These are phyloP conservation scores for Corythornis cristatus DNA, from an alignment of 2,113 vertebrate genomes.

Conservation along the genomic window DNA sequence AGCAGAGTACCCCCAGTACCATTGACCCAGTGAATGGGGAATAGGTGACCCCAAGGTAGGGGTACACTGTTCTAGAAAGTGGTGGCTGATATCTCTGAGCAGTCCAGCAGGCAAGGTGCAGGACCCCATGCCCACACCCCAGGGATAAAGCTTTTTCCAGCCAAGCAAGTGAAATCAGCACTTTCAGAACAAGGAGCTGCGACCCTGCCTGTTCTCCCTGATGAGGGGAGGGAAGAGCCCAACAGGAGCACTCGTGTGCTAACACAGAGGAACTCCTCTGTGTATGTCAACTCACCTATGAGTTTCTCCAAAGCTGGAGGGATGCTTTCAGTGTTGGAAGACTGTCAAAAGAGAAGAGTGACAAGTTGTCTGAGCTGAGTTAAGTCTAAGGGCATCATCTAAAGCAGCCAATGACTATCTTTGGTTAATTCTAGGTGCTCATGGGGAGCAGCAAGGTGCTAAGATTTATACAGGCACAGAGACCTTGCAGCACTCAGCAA, in stretches of 20 bases:
- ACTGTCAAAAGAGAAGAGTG: slow-evolving; percentile 58
- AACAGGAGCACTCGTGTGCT: neutral
- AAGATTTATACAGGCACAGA: neutral
- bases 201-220: neutral
- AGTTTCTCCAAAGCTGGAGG: slow-evolving; percentile 67
- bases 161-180: neutral
- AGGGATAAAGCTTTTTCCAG: neutral
- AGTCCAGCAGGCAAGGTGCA: neutral
- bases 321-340: neutral
- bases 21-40: neutral
- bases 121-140: no score
- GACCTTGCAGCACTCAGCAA: neutral
- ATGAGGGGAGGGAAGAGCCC: neutral
- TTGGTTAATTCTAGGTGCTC: neutral
- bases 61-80: neutral
- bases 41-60: neutral
- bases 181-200: neutral
- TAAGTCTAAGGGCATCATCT: neutral
- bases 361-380: neutral
- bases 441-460: neutral
- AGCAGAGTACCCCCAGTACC: neutral
- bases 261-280: neutral
- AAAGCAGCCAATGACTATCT: neutral
- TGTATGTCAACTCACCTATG: slow-evolving; percentile 62
- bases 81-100: neutral